Evolutionary conservation across 2,113 vertebrate genomes (phyloP).

Genomic region (Bufo bufo): DNA sequence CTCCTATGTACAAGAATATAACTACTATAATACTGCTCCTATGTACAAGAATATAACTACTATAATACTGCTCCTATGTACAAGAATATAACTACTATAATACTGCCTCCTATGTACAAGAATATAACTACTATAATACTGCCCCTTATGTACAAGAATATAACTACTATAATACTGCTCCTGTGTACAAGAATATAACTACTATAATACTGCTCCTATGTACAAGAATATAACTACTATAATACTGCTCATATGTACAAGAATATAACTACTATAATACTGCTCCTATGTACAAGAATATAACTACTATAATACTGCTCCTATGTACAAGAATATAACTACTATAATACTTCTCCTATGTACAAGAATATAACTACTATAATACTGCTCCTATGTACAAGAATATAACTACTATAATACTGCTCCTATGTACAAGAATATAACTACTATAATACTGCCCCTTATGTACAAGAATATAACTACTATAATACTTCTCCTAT

Average conservation of each 20-base stretch:
- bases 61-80: neutral
- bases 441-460: no score
- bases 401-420: slow-evolving; percentile 6
- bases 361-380: slow-evolving; percentile 7
- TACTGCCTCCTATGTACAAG: neutral
- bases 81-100: slow-evolving; percentile 6
- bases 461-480: slow-evolving; percentile 1
- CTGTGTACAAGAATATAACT: neutral
- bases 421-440: neutral
- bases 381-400: neutral
- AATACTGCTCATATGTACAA: neutral
- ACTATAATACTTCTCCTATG: neutral
- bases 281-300: neutral
- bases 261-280: slow-evolving; percentile 6
- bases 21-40: slow-evolving; percentile 1
- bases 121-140: slow-evolving; percentile 8
- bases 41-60: neutral
- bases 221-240: no score
- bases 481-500: neutral
- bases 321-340: neutral
- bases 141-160: neutral
- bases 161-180: neutral
- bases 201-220: neutral
- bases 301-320: neutral
- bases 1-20: neutral